Evolutionary conservation across 2,113 vertebrate species (phyloP).

Genomic region (Etheostoma cragini): DNA sequence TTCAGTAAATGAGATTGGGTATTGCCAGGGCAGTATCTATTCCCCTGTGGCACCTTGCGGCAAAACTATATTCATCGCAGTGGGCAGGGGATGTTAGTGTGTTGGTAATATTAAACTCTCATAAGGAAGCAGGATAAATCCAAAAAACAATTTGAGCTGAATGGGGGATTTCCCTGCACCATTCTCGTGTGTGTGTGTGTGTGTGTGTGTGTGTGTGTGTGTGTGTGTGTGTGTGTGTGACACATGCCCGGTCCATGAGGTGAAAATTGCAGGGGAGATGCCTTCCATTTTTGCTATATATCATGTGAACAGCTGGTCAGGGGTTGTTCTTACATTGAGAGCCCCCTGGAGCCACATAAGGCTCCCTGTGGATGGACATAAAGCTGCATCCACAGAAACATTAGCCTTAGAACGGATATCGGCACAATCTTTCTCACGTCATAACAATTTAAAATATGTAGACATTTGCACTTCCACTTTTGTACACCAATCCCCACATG

Average conservation of each 20-base stretch:
- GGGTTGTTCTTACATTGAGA: constrained; percentile 66
- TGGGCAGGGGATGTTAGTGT: neutral
- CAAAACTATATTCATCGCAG: neutral
- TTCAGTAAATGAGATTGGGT: neutral
- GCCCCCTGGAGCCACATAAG: constrained; percentile 66
- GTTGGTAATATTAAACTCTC: constrained; percentile 52
- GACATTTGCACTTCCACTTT: constrained; percentile 42
- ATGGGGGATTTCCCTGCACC: constrained; percentile 54
- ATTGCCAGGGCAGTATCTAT: neutral
- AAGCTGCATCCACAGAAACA: constrained; percentile 74
- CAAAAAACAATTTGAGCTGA: constrained; percentile 63
- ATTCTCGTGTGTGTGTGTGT: constrained; percentile 47
- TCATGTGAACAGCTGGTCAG: constrained; percentile 78
- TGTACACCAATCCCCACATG: neutral
- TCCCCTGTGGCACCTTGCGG: neutral
- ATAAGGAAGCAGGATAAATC: constrained; percentile 36
- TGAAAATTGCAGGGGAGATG: constrained; percentile 70
- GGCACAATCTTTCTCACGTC: constrained; percentile 48
- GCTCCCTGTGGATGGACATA: constrained; percentile 55
- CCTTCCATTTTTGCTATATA: constrained; percentile 71
- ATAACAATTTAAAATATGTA: constrained; percentile 65
- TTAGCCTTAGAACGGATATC: constrained; percentile 66
- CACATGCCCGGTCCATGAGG: constrained; percentile 58
- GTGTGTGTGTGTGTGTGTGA: no score
- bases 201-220: no score